A percentile compares a stretch with the other conserved stretches of the same genome.
phyloP scores from a whole-genome alignment of 2,113 vertebrate genomes.

The Potamarius usumacintae region DNA sequence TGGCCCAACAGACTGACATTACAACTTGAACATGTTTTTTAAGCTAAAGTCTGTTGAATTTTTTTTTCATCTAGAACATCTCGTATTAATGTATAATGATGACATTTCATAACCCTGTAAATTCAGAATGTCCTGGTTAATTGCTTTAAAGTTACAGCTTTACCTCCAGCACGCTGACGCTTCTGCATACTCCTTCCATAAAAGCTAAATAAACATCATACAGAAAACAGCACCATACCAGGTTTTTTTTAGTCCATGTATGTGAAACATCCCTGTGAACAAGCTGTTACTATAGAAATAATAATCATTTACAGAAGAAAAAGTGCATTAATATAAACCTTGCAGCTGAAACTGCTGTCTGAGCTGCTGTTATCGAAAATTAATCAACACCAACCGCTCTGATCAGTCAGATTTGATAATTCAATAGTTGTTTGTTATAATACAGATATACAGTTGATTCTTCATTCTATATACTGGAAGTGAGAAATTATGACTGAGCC shows the following conservation, averaged over 20 bases:
- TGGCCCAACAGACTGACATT: too few relatives aligned
- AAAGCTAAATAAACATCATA: not conserved
- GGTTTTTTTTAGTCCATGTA: not conserved
- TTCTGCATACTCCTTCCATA: not conserved
- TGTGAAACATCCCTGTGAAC: not conserved
- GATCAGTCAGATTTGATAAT: not conserved
- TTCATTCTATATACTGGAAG: not conserved
- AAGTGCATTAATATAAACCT: not conserved
- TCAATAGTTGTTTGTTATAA: not conserved
- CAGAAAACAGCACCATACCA: not conserved
- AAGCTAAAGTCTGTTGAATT: too few relatives aligned
- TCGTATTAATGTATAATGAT: too few relatives aligned
- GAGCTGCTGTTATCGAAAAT: not conserved
- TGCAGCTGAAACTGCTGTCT: not conserved
- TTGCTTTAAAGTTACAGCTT: not conserved
- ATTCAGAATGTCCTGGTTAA: too few relatives aligned
- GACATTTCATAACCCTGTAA: too few relatives aligned
- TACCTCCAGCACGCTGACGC: not conserved
- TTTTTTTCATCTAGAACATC: too few relatives aligned
- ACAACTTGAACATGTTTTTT: too few relatives aligned
- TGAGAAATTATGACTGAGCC: not conserved
- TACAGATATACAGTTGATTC: not conserved
- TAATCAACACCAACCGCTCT: not conserved
- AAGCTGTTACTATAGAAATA: not conserved
- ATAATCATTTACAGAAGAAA: not conserved